Evolutionary conservation across 2,888 invertebrate species (phyloP).

Genomic region (Diaprepes abbreviatus): DNA sequence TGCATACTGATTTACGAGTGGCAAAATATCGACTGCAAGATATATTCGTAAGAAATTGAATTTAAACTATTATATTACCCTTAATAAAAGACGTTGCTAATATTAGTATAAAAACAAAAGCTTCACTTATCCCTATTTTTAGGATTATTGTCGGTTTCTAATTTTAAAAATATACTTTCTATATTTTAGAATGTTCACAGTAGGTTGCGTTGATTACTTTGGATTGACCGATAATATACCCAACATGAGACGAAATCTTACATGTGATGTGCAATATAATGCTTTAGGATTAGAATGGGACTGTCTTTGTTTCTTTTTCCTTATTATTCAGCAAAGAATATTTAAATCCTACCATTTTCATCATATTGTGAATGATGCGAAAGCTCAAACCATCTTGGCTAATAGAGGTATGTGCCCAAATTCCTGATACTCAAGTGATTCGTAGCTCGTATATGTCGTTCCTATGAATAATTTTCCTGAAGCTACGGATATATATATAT

Average conservation of each 20-base stretch:
- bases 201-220: slow-evolving; percentile 42
- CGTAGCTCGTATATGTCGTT: too few species aligned
- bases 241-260: background rate
- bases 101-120: too few species aligned
- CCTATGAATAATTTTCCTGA: too few species aligned
- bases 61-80: too few species aligned
- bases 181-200: slow-evolving; percentile 27
- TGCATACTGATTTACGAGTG: slow-evolving; percentile 38
- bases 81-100: too few species aligned
- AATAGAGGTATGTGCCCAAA: slow-evolving; percentile 40
- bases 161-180: too few species aligned
- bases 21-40: slow-evolving; percentile 6
- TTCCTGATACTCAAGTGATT: too few species aligned
- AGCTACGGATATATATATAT: too few species aligned
- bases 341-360: slow-evolving; percentile 45
- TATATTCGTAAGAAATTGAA: slow-evolving; percentile 38
- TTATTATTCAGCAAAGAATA: slow-evolving; percentile 42
- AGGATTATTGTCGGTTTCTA: too few species aligned
- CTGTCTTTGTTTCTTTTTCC: slow-evolving; percentile 38
- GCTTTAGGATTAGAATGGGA: slow-evolving; percentile 37
- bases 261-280: slow-evolving; percentile 3
- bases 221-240: slow-evolving; percentile 21
- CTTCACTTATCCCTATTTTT: too few species aligned
- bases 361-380: slow-evolving; percentile 42
- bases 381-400: slow-evolving; percentile 39